These are phyloP conservation scores for Sinella curviseta DNA, from an alignment of 1,140 invertebrate genomes.

Conservation along the genomic window DNA sequence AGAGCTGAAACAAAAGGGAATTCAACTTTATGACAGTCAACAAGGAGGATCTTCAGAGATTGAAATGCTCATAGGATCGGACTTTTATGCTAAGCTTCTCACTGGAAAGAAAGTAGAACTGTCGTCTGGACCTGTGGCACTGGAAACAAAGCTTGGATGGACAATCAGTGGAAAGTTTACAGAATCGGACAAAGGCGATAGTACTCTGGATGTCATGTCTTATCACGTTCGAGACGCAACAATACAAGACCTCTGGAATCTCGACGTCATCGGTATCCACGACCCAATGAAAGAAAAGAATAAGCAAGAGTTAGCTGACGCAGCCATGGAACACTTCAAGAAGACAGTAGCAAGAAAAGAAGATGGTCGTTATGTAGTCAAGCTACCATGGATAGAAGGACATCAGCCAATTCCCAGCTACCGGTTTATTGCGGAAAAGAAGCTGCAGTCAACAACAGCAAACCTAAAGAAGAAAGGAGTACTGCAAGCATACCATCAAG, in stretches of 20 bases:
- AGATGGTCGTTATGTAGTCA: not conserved
- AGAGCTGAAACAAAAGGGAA: not conserved
- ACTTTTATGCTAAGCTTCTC: not conserved
- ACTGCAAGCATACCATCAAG: not conserved
- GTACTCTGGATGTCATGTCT: not conserved
- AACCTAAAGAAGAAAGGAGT: not conserved
- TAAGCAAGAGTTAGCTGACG: not conserved
- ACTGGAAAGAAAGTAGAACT: not conserved
- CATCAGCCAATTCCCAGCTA: not conserved
- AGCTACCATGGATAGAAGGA: not conserved
- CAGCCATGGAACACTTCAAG: not conserved
- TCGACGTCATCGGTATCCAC: not conserved
- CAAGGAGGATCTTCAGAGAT: not conserved
- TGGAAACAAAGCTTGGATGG: not conserved
- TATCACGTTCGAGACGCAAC: not conserved
- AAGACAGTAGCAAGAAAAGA: not conserved
- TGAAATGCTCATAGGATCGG: not conserved
- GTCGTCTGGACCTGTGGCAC: not conserved
- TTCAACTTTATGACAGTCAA: not conserved
- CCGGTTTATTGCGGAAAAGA: not conserved
- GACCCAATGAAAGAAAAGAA: not conserved
- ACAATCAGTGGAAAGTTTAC: not conserved
- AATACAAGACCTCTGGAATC: not conserved
- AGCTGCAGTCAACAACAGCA: not conserved
- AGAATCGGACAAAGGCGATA: not conserved